phyloP scores from a whole-genome alignment of 2,797 vertebrate species.

The Calcarius lapponicus region DNA sequence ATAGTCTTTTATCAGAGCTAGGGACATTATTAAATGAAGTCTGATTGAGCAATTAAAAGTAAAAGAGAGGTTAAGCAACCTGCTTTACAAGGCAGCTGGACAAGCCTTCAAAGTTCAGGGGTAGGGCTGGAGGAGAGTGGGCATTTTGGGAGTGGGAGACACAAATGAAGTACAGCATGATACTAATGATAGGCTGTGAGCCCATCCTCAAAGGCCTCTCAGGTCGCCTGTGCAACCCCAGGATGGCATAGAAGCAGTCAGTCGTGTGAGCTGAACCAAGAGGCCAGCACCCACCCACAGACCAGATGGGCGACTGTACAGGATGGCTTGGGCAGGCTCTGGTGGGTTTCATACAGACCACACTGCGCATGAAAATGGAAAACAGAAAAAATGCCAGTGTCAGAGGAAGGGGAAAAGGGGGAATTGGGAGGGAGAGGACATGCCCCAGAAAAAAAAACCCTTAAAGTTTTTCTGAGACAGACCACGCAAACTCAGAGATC shows the following conservation, averaged over 20 bases:
- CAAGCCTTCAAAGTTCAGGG: background rate
- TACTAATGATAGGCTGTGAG: background rate
- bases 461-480: background rate
- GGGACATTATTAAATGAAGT: background rate
- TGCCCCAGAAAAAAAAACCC: accelerated
- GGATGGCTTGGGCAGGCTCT: background rate
- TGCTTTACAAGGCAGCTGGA: background rate
- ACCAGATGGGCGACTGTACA: background rate
- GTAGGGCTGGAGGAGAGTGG: background rate
- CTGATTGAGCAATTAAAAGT: background rate
- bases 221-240: background rate
- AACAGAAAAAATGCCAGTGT: background rate
- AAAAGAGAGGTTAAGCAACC: background rate
- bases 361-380: background rate
- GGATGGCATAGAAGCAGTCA: background rate
- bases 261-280: background rate
- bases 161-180: background rate
- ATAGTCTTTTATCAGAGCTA: background rate
- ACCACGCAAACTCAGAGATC: background rate
- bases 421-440: no score
- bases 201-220: background rate
- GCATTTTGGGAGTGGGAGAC: background rate
- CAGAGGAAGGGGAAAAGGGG: background rate
- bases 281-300: background rate
- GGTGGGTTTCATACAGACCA: background rate